A percentile compares a stretch with the other conserved stretches of the same genome.
Evolutionary conservation across 2,797 vertebrate genomes (phyloP).

Genomic region (Potorous gilbertii): DNA sequence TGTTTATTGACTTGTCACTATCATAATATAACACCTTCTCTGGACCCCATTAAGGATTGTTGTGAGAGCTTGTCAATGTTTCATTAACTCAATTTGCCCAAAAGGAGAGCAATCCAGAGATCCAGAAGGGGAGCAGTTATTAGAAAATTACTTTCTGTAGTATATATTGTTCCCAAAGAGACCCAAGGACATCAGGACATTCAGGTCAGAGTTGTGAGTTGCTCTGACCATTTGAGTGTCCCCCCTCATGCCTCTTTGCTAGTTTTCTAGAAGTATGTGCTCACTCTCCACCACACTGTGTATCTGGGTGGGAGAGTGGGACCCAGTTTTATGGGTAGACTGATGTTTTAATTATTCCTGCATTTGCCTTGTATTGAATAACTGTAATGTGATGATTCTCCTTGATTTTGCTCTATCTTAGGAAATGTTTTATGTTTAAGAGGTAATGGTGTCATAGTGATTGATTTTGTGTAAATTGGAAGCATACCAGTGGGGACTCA

Average conservation of each 20-base stretch:
- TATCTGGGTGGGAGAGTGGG: too few species aligned
- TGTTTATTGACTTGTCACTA: not conserved
- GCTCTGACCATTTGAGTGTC: not conserved
- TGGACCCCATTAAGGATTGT: not conserved
- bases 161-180: not conserved
- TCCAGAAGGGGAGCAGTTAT: not conserved
- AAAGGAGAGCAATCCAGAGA: not conserved
- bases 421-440: too few species aligned
- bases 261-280: not conserved
- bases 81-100: not conserved
- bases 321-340: too few species aligned
- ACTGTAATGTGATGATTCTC: too few species aligned
- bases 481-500: too few species aligned
- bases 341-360: too few species aligned
- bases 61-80: not conserved
- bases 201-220: not conserved
- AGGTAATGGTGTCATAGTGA: too few species aligned
- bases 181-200: not conserved
- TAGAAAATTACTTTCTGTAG: not conserved
- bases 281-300: too few species aligned
- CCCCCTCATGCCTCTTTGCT: not conserved
- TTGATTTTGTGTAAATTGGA: too few species aligned
- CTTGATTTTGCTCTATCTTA: too few species aligned
- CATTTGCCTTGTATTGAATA: too few species aligned
- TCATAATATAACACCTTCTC: not conserved